Conservation (phyloP, 2,113 vertebrate species). For the Cyanoramphus novaezelandiae region DNA sequence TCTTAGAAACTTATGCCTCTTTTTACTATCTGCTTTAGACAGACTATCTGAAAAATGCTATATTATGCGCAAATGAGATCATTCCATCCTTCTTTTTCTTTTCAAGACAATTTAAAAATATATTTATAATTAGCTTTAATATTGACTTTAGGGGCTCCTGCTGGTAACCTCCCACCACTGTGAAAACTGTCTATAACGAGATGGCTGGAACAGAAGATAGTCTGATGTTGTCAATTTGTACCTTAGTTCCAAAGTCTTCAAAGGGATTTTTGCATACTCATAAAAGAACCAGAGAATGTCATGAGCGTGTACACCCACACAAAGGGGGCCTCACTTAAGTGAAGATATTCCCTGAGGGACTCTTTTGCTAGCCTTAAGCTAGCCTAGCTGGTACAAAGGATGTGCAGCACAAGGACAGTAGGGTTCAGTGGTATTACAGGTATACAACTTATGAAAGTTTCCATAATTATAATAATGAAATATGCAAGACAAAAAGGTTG, state of each 20-base stretch:
- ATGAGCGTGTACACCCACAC: not conserved
- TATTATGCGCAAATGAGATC: not conserved
- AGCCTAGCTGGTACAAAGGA: not conserved
- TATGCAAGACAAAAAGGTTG: not conserved
- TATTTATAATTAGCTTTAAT: not conserved
- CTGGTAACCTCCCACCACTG: not conserved
- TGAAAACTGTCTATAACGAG: not conserved
- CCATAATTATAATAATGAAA: not conserved
- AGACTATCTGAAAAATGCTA: not conserved
- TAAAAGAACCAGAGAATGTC: not conserved
- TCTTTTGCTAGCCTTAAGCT: not conserved
- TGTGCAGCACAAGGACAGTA: not conserved
- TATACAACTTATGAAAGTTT: not conserved
- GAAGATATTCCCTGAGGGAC: not conserved
- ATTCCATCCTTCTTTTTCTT: not conserved
- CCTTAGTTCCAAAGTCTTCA: not conserved
- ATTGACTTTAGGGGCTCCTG: not conserved
- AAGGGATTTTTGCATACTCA: not conserved
- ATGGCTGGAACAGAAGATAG: not conserved
- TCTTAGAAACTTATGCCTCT: not conserved
- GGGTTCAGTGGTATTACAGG: not conserved
- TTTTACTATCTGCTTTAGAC: not conserved
- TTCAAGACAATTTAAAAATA: not conserved
- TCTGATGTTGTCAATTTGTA: not conserved
- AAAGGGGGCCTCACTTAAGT: not conserved